These are phyloP conservation scores for Cecropterus lyciades DNA, from an alignment of 1,140 invertebrate species.

Conservation along the genomic window DNA sequence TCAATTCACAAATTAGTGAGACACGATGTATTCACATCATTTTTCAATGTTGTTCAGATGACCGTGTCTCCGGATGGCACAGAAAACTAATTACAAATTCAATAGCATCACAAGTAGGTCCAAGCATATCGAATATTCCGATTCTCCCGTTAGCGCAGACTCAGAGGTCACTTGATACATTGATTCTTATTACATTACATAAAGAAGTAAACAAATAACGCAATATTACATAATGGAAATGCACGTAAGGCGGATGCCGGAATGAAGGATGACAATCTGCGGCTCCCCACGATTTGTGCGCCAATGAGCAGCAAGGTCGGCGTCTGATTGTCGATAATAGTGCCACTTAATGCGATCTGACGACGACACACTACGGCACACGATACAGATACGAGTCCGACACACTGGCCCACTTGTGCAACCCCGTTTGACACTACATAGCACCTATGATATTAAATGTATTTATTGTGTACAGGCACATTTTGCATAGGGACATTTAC, in stretches of 20 bases:
- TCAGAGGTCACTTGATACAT: too few relatives aligned
- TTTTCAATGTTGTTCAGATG: background rate
- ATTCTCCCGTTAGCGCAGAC: too few relatives aligned
- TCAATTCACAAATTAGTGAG: background rate
- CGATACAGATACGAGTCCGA: constrained; percentile 56
- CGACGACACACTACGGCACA: constrained; percentile 53
- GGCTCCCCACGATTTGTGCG: constrained; percentile 75
- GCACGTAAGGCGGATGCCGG: constrained; percentile 77
- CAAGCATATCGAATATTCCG: background rate
- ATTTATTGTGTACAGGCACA: too few relatives aligned
- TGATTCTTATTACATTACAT: background rate
- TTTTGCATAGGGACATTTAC: too few relatives aligned
- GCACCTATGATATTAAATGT: too few relatives aligned
- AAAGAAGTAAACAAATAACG: constrained; percentile 13
- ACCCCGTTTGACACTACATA: constrained; percentile 35
- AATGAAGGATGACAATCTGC: constrained; percentile 76
- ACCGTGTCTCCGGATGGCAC: background rate
- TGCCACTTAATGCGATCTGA: constrained; percentile 65
- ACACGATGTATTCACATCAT: background rate
- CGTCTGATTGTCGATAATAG: constrained; percentile 81
- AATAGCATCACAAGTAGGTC: background rate
- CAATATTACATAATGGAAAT: constrained; percentile 71
- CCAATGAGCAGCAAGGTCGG: constrained; percentile 80
- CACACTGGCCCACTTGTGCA: constrained; percentile 66
- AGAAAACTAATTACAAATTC: background rate